These are phyloP conservation scores for Dynastes maya DNA, from an alignment of 2,888 invertebrate genomes.

Conservation along the genomic window DNA sequence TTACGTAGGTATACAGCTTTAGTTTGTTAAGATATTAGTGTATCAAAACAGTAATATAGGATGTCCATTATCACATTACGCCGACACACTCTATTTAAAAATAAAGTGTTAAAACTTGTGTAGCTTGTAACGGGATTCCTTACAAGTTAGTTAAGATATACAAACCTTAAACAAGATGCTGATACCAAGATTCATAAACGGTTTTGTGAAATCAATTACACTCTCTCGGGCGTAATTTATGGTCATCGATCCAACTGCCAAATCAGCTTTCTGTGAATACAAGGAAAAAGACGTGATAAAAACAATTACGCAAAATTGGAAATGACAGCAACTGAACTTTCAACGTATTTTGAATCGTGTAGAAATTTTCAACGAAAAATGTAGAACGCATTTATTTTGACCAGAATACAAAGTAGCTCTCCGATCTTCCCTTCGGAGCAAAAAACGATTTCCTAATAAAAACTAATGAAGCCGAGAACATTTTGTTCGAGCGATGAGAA, in stretches of 20 bases:
- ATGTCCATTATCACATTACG: too few relatives aligned
- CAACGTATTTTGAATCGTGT: conserved; percentile 11
- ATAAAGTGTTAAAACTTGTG: too few relatives aligned
- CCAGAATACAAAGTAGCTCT: conserved; percentile 10
- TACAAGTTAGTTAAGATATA: conserved; percentile 32
- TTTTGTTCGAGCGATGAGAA: not conserved
- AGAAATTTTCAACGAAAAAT: conserved; percentile 7
- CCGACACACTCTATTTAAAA: too few relatives aligned
- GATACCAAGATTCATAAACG: conserved; percentile 98
- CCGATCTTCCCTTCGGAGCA: not conserved
- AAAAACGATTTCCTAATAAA: conserved; percentile 17
- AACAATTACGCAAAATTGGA: conserved; percentile 31
- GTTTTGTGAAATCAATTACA: conserved; percentile 97
- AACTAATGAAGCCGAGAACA: conserved; percentile 18
- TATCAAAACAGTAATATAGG: too few relatives aligned
- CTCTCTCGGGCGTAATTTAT: conserved; percentile 97
- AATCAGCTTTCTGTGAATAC: conserved; percentile 86
- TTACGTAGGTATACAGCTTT: too few relatives aligned
- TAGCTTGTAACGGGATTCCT: too few relatives aligned
- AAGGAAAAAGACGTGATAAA: conserved; percentile 27
- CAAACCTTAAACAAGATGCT: conserved; percentile 94
- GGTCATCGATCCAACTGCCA: conserved; percentile 97
- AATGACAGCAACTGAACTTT: conserved; percentile 31
- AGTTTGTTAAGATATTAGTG: too few relatives aligned
- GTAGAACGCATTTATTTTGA: conserved; percentile 11